These are phyloP conservation scores for Sphenopsis melanotis DNA, from an alignment of 2,797 vertebrate genomes.

Conservation along the genomic window DNA sequence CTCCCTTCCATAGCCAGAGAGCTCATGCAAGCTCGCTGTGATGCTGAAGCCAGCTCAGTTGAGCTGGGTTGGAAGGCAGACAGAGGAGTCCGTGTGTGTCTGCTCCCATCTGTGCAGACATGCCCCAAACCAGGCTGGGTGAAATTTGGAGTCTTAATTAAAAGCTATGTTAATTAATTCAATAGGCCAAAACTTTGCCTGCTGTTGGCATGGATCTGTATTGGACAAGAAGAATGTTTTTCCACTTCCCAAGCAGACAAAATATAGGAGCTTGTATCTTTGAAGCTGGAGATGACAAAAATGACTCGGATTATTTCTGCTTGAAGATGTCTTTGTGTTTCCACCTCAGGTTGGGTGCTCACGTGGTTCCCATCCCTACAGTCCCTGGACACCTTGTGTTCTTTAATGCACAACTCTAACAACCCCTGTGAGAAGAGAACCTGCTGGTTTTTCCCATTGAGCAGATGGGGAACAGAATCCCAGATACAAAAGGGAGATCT, in stretches of 20 bases:
- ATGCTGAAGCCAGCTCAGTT: background rate
- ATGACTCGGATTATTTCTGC: background rate
- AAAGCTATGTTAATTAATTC: slow-evolving; percentile 24
- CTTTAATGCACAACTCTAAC: background rate
- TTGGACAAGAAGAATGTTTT: slow-evolving; percentile 18
- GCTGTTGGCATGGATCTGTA: background rate
- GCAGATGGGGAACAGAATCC: background rate
- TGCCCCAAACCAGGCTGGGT: slow-evolving; percentile 39
- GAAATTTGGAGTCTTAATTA: slow-evolving; percentile 32
- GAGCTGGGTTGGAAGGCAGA: slow-evolving; percentile 15
- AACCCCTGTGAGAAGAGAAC: background rate
- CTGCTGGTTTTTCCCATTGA: background rate
- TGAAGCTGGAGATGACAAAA: slow-evolving; percentile 28
- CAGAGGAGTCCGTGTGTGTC: background rate
- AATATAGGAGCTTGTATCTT: background rate
- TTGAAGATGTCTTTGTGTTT: background rate
- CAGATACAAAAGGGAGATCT: background rate
- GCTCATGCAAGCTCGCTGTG: rapidly evolving
- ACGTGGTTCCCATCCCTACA: background rate
- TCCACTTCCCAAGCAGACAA: background rate
- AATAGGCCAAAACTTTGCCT: background rate
- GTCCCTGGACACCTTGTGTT: background rate
- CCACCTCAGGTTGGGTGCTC: background rate
- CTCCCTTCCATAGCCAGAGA: background rate
- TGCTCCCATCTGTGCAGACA: slow-evolving; percentile 47